Evolutionary conservation across 1,140 invertebrate species (phyloP).

Genomic region (Branchinecta lindahli): DNA sequence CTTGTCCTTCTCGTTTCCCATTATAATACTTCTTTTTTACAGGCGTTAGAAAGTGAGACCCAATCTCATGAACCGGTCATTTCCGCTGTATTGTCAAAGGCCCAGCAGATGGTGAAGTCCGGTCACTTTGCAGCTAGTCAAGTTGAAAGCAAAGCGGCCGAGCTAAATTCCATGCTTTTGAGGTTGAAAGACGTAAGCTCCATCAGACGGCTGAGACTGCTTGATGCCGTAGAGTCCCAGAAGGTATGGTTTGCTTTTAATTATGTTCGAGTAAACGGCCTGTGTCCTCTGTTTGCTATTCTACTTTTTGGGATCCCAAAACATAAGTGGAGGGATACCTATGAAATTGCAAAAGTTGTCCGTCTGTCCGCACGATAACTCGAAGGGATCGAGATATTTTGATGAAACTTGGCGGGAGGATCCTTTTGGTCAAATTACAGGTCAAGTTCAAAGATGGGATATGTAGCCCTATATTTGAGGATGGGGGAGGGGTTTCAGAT

Average conservation of each 20-base stretch:
- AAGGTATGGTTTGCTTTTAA: conserved; percentile 37
- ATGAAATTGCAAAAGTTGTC: too few species aligned
- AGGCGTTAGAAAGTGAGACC: conserved; percentile 61
- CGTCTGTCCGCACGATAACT: too few species aligned
- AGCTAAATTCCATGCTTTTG: conserved; percentile 45
- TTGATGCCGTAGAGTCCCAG: conserved; percentile 70
- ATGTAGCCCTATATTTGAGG: too few species aligned
- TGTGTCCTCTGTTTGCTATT: conserved; percentile 13
- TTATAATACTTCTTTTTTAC: too few species aligned
- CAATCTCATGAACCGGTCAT: conserved; percentile 64
- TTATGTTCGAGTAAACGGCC: conserved; percentile 10
- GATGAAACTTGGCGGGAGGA: too few species aligned
- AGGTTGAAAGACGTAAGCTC: conserved; percentile 52
- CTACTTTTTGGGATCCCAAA: too few species aligned
- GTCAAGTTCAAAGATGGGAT: too few species aligned
- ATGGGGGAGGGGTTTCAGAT: too few species aligned
- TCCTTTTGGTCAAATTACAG: too few species aligned
- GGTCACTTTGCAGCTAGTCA: conserved; percentile 61
- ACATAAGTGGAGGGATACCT: too few species aligned
- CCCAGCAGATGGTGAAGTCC: conserved; percentile 58
- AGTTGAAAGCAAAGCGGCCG: conserved; percentile 45
- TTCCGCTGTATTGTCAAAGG: conserved; percentile 47
- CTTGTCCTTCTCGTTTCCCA: too few species aligned
- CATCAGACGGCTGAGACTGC: conserved; percentile 47
- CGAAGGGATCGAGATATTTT: too few species aligned